Evolutionary conservation across 2,797 vertebrate genomes (phyloP), one percentile per base, ranked within the genome.

Genomic region (Danionella dracula): DNA sequence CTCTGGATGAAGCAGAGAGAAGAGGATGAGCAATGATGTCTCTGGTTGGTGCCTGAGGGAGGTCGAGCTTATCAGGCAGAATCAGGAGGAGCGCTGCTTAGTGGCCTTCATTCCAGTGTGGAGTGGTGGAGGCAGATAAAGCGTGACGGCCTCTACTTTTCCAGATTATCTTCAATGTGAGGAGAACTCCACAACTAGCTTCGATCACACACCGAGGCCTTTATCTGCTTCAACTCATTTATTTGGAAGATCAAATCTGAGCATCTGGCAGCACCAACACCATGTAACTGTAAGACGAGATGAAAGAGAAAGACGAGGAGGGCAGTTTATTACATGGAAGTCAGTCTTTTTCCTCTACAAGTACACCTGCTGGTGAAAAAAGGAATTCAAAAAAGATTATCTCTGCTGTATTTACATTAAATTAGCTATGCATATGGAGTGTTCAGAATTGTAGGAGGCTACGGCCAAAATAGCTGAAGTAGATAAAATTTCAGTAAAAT

Each of bases 91-190:
- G 78, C 71, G 17, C 70, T 49, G 74, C 75, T 68, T 73, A 79
- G 80, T 81, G 83, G 83, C 81, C 83, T 76, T 66, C 71, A 66
- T 71, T 72, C 71, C 69, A 71, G 76, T 76, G 15, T 73, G 45
- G 76, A 82, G 76, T 88, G 86, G 79, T 78, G 73, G 70, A 73
- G 76, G 74, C 82, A 83, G 86, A 89, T 88, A 87, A 88, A 84
- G 77, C n/a, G 13, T 50, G 62, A 54, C 21, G 50, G 50, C 45
- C 56, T 61, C 64, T 70, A 71, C 74, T 74, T 76, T 67, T 71
- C 54, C 50, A 49, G 76, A 83, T 88, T 87, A 88, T 88, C 87
- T 84, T 54, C 0, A 32, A 74, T 42, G 44, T 69, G 79, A 72
- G 38, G 63, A 82, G 80, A 81, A 73, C 66, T 71, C 62, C 64